Conservation (phyloP, 2,113 vertebrate species). For the zebrafish (Danio rerio) region GRCz12tu NC_133200.1:38800501-38801000, state of each 20-base stretch:
- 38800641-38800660: not conserved
- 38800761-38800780: not conserved
- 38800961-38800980: not conserved
- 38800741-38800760: not conserved
- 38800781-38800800: not conserved
- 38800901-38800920: not conserved
- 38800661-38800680: not conserved
- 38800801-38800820: not conserved
- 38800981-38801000: not conserved
- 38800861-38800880: not conserved
- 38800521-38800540: not conserved
- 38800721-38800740: not conserved
- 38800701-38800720: not conserved
- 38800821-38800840: too few relatives aligned
- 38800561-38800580: not conserved
- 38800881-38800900: not conserved
- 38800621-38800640: not conserved
- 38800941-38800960: not conserved
- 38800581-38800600: not conserved
- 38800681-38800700: not conserved
- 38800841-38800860: not conserved
- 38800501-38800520: not conserved
- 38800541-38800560: not conserved
- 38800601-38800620: not conserved
- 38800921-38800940: not conserved